Evolutionary conservation across 1,140 invertebrate species (phyloP), one percentile per base, ranked within the genome.

Genomic region (Eubasilissa regina): DNA sequence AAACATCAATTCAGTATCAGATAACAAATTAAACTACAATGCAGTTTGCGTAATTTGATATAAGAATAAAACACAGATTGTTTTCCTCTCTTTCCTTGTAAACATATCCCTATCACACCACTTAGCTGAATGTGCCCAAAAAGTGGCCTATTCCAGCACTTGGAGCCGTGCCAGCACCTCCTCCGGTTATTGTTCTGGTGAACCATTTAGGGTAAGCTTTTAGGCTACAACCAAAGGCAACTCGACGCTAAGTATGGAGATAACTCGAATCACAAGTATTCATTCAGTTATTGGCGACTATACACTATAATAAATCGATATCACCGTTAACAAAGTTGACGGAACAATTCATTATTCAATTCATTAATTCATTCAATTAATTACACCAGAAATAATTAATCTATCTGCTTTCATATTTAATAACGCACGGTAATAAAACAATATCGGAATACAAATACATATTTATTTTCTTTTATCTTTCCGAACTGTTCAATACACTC

Each of bases 51-150:
- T 35, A 35, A 35, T 35, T 35, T 35, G 53, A 56, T 17, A 56
- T n/a, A 17, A 6, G 53, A 9, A n/a, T 56, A 10, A 56, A 19
- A 56, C 4, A 58, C 55, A 10, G 9, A 64, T 64, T 35, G 60
- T 25, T 64, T 64, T 64, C 35, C 13, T 64, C 9, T 19, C 13
- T 64, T 64, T 64, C 25, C 60, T 8, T 64, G 60, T 64, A 64
- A 64, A 64, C 60, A 64, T 25, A 21, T 64, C 11, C 7, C 60
- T 64, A 64, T 64, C 25, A 64, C 60, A 43, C 60, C 60, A 64
- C 60, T 64, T 64, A 64, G 35, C 60, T 64, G 35, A 64, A 64
- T 43, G 60, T 64, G 10, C 10, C 60, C 60, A 64, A 21, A 35
- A 64, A 64, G 19, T 64, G 35, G 60, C 58, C 9, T 43, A 35